phyloP scores from a whole-genome alignment of 1,140 invertebrate genomes.

The Tetramorium parvispinum region DNA sequence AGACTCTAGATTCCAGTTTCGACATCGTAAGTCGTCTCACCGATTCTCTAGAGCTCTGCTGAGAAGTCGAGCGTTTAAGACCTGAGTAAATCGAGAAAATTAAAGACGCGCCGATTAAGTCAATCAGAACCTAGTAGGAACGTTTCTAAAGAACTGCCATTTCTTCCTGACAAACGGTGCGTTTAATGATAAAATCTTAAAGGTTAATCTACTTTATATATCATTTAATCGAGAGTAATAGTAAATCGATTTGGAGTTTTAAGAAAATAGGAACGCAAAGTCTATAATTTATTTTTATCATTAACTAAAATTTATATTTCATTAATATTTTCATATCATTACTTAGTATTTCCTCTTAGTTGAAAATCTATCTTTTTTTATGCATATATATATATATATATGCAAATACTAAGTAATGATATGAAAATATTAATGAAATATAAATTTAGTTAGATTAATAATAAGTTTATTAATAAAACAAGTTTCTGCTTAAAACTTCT shows the following conservation, averaged over 20 bases:
- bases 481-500: neutral
- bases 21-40: conserved; percentile 41
- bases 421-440: neutral
- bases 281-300: neutral
- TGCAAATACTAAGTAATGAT: neutral
- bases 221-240: neutral
- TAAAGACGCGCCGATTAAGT: conserved; percentile 55
- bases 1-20: conserved; percentile 23
- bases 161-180: conserved; percentile 27
- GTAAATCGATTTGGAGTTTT: neutral
- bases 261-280: neutral
- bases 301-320: too few relatives aligned
- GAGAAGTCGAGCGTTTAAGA: conserved; percentile 46
- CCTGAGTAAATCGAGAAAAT: conserved; percentile 49
- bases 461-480: neutral
- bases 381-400: too few relatives aligned
- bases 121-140: conserved; percentile 3
- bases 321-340: too few relatives aligned
- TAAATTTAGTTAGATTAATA: neutral
- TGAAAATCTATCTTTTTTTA: too few relatives aligned
- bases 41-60: conserved; percentile 30
- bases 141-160: neutral
- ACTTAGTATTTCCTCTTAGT: too few relatives aligned
- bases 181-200: conserved; percentile 21
- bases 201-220: neutral